A percentile compares a stretch with the other conserved stretches of the same genome.
These are phyloP conservation scores for Gallinago solitaria DNA, from an alignment of 2,797 vertebrate genomes.

Conservation along the genomic window DNA sequence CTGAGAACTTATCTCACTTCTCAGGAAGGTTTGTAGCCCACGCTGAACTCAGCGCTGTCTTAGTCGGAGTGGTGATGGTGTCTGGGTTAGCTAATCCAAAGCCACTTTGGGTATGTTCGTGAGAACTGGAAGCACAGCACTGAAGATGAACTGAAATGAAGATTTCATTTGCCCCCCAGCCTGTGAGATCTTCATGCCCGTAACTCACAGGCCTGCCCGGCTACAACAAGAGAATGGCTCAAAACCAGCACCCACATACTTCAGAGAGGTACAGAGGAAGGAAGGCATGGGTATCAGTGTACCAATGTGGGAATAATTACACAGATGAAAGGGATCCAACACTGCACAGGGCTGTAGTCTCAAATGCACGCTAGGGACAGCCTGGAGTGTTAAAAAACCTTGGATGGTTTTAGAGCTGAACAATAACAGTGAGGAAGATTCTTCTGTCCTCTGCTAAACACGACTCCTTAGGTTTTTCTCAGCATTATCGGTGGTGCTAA, in stretches of 20 bases:
- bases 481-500: neutral
- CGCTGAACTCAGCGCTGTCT: neutral
- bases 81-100: neutral
- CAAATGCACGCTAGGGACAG: neutral
- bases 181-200: neutral
- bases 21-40: neutral
- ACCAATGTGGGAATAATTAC: accelerated
- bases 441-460: neutral
- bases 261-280: neutral
- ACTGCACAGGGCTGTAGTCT: neutral
- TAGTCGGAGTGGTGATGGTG: neutral
- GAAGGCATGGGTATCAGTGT: accelerated
- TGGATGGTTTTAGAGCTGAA: neutral
- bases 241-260: neutral
- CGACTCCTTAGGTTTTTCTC: neutral
- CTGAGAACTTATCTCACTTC: accelerated
- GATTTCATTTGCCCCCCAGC: neutral
- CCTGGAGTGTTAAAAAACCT: neutral
- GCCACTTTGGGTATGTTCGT: neutral
- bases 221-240: neutral
- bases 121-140: neutral
- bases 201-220: neutral
- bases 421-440: neutral
- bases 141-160: neutral
- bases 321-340: neutral